Conservation (phyloP, 1,140 invertebrate species). For the Sarcophaga bullata region DNA sequence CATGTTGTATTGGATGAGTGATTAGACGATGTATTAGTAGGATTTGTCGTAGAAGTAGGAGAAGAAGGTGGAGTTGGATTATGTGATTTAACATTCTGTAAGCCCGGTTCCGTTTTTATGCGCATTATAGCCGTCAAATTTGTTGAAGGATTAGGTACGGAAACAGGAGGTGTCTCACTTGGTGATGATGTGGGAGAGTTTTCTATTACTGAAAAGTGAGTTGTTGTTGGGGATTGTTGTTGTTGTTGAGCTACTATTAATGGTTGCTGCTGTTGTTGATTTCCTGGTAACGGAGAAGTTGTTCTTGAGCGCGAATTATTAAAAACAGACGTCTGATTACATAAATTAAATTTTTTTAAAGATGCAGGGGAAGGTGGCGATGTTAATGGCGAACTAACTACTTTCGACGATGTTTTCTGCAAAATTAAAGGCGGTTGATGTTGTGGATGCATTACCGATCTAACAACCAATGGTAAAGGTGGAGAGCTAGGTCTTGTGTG, state of each 20-base stretch:
- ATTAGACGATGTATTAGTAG: not conserved
- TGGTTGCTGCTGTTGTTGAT: not conserved
- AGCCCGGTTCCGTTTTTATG: slow-evolving; percentile 58
- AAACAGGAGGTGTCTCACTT: not conserved
- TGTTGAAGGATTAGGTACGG: slow-evolving; percentile 36
- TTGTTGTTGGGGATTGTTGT: not conserved
- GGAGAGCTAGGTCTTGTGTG: slow-evolving; percentile 38
- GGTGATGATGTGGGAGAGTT: slow-evolving; percentile 26
- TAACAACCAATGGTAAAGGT: slow-evolving; percentile 45
- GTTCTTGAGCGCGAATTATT: slow-evolving; percentile 22
- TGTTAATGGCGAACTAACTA: slow-evolving; percentile 1
- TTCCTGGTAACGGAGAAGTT: slow-evolving; percentile 21
- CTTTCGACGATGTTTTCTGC: slow-evolving; percentile 9
- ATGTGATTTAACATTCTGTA: slow-evolving; percentile 53
- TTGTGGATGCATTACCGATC: slow-evolving; percentile 27
- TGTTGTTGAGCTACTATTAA: not conserved
- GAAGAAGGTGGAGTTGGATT: slow-evolving; percentile 58
- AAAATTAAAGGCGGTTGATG: slow-evolving; percentile 26
- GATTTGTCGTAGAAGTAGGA: slow-evolving; percentile 54
- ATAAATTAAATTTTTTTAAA: not conserved
- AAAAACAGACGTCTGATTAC: not conserved
- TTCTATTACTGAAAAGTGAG: not conserved
- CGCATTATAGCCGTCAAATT: slow-evolving; percentile 47
- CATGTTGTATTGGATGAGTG: slow-evolving; percentile 45
- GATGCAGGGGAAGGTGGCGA: slow-evolving; percentile 6